Conservation (phyloP, 2,888 invertebrate species). For the Smittia aterrima region DNA sequence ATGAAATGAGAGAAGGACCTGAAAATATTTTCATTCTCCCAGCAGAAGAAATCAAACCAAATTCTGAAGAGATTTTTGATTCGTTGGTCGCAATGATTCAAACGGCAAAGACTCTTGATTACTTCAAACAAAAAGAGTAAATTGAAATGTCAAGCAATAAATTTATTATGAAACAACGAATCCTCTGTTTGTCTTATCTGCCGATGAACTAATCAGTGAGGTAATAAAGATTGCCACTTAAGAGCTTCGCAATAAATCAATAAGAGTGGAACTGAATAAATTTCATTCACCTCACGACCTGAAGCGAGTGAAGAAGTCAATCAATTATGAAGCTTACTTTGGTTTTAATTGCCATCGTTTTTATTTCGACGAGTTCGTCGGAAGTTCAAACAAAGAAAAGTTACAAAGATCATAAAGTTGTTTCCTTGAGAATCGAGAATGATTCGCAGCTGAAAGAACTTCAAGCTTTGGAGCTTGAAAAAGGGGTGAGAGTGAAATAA, state of each 20-base stretch:
- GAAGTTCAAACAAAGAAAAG: neutral
- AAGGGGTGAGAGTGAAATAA: neutral
- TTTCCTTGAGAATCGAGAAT: neutral
- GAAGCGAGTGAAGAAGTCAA: too few relatives aligned
- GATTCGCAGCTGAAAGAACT: neutral
- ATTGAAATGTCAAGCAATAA: too few relatives aligned
- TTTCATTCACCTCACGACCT: too few relatives aligned
- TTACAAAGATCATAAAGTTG: conserved; percentile 14
- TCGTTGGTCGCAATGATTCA: conserved; percentile 57
- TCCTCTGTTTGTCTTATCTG: too few relatives aligned
- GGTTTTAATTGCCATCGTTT: neutral
- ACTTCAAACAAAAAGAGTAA: conserved; percentile 46
- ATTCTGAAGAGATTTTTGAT: conserved; percentile 60
- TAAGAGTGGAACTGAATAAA: too few relatives aligned
- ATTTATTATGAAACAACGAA: too few relatives aligned
- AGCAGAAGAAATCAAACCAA: conserved; percentile 61
- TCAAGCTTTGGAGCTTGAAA: neutral
- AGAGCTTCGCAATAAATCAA: too few relatives aligned
- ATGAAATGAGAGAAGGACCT: conserved; percentile 68
- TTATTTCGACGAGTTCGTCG: neutral
- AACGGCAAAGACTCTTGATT: conserved; percentile 56
- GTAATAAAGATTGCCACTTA: too few relatives aligned
- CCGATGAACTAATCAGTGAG: too few relatives aligned
- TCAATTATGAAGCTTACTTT: too few relatives aligned
- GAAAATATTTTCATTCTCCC: conserved; percentile 68